phyloP scores from a whole-genome alignment of 1,140 invertebrate genomes.

The Drosophila triauraria region DNA sequence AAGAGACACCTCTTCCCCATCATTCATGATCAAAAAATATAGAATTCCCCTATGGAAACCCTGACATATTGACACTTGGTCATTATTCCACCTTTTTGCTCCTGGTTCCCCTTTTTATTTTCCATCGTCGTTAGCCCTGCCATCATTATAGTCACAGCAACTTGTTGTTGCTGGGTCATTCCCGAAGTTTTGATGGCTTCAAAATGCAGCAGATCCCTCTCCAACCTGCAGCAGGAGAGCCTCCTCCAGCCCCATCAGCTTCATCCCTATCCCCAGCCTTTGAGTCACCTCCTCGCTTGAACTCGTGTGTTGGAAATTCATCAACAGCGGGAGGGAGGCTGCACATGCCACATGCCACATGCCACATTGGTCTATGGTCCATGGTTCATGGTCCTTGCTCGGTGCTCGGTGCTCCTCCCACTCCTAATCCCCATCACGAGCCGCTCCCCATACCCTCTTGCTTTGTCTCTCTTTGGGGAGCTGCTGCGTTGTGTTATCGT shows the following conservation, averaged over 20 bases:
- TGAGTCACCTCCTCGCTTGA: background rate
- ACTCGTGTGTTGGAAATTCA: slow-evolving; percentile 56
- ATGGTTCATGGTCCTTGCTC: background rate
- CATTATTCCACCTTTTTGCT: background rate
- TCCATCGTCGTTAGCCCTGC: background rate
- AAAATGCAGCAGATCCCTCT: background rate
- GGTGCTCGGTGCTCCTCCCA: background rate
- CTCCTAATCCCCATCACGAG: background rate
- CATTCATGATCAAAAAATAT: background rate
- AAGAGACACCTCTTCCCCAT: background rate
- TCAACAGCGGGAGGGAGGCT: slow-evolving; percentile 37
- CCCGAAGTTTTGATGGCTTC: too few species aligned
- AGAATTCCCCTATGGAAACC: background rate
- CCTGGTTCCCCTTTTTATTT: background rate
- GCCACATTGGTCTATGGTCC: slow-evolving; percentile 8
- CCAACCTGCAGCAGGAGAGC: too few species aligned
- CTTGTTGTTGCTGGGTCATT: slow-evolving; percentile 36
- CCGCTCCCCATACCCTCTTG: background rate
- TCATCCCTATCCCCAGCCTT: background rate
- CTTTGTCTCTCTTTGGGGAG: slow-evolving; percentile 6
- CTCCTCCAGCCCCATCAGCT: background rate
- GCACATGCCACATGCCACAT: slow-evolving; percentile 39
- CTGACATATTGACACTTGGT: background rate
- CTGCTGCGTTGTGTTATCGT: slow-evolving; percentile 58
- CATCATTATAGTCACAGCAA: slow-evolving; percentile 13